Conservation (phyloP, 2,797 vertebrate genomes). For the Pantherophis vulpinus region DNA sequence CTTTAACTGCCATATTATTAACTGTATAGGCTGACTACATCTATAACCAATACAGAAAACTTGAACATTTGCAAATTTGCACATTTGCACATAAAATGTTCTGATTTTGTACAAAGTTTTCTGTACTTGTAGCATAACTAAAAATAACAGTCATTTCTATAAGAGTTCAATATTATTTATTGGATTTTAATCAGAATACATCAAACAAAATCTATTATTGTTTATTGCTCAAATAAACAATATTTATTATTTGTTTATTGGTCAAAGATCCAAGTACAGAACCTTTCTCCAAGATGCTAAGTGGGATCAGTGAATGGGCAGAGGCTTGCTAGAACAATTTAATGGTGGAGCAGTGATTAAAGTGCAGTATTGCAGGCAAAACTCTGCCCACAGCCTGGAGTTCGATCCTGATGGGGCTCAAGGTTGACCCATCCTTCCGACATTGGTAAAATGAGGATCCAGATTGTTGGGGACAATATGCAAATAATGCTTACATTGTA, state of each 20-base stretch:
- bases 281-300: background rate
- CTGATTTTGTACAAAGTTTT: slow-evolving; percentile 6
- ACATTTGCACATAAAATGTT: slow-evolving; percentile 12
- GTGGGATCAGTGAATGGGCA: background rate
- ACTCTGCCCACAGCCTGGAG: background rate
- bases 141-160: background rate
- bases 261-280: background rate
- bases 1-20: background rate
- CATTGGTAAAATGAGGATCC: background rate
- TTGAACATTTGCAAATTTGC: background rate
- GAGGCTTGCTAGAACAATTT: background rate
- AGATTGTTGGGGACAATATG: background rate
- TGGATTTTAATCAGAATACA: background rate
- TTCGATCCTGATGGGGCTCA: background rate
- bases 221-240: background rate
- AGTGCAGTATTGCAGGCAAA: background rate
- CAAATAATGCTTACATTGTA: background rate
- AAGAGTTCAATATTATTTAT: background rate
- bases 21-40: background rate
- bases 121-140: background rate
- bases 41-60: background rate
- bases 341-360: background rate
- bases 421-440: background rate
- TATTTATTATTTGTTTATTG: background rate
- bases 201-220: background rate